phyloP scores from a whole-genome alignment of 2,797 vertebrate species.

The Taenioides sp. region DNA sequence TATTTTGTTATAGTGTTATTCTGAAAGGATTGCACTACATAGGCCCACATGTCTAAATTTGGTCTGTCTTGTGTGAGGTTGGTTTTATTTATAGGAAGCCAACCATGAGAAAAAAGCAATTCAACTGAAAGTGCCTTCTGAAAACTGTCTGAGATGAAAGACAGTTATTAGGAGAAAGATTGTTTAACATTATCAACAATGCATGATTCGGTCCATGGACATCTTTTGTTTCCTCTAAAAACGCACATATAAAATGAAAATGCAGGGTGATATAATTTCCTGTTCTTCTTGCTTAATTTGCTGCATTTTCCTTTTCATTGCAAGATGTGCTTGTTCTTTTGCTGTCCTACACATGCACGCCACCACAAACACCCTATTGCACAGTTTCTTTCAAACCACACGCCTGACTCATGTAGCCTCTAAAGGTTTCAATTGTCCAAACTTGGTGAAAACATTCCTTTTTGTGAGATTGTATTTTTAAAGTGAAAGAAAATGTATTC shows the following conservation, averaged over 20 bases:
- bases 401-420: slow-evolving; percentile 13
- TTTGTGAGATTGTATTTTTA: slow-evolving; percentile 12
- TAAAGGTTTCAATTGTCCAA: slow-evolving; percentile 30
- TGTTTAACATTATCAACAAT: background rate
- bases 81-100: background rate
- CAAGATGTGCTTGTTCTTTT: slow-evolving; percentile 16
- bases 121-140: background rate
- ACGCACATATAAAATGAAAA: slow-evolving; percentile 9
- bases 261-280: slow-evolving; percentile 47
- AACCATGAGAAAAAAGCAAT: too few relatives aligned
- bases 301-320: slow-evolving; percentile 7
- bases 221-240: slow-evolving; percentile 22
- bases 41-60: too few relatives aligned
- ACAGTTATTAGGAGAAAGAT: background rate
- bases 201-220: slow-evolving; percentile 3
- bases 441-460: slow-evolving; percentile 13
- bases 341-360: slow-evolving; percentile 6
- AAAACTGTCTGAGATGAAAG: slow-evolving; percentile 5
- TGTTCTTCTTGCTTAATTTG: slow-evolving; percentile 25
- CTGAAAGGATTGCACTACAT: background rate
- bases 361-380: slow-evolving; percentile 46
- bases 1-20: background rate
- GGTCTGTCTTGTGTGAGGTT: background rate
- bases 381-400: slow-evolving; percentile 30
- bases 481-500: background rate